A percentile compares a stretch with the other conserved stretches of the same genome.
Evolutionary conservation across 1,140 invertebrate genomes (phyloP).

Genomic region (Hermetia illucens): DNA sequence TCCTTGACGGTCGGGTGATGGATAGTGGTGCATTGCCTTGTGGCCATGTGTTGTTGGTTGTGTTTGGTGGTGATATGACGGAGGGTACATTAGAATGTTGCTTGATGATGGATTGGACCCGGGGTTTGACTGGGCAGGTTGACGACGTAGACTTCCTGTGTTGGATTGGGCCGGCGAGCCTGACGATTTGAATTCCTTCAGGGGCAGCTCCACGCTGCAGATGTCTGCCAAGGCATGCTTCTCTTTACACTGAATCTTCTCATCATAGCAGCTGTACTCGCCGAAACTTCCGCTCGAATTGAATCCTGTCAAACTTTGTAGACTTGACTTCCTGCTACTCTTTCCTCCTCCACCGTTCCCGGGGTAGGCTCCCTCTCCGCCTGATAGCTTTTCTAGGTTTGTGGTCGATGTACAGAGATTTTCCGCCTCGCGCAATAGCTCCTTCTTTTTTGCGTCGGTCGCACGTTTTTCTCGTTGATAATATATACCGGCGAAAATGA

Average conservation of each 20-base stretch:
- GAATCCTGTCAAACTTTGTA: slow-evolving; percentile 3
- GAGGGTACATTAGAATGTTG: slow-evolving; percentile 14
- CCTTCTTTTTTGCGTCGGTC: slow-evolving; percentile 50
- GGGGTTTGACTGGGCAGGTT: too few relatives aligned
- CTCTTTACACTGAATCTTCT: slow-evolving; percentile 34
- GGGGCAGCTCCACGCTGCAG: slow-evolving; percentile 43
- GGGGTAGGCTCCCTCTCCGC: slow-evolving; percentile 3
- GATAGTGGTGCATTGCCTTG: slow-evolving; percentile 2
- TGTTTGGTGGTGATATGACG: slow-evolving; percentile 18
- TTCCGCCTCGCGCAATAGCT: slow-evolving; percentile 51
- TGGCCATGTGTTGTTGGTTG: neutral
- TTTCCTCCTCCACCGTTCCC: slow-evolving; percentile 11
- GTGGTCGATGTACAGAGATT: slow-evolving; percentile 21
- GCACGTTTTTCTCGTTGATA: slow-evolving; percentile 66
- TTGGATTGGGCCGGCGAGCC: slow-evolving; percentile 29
- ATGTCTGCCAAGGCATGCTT: slow-evolving; percentile 43
- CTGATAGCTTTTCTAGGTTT: neutral
- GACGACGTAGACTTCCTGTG: slow-evolving; percentile 32
- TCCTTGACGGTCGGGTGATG: slow-evolving; percentile 4
- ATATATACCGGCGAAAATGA: slow-evolving; percentile 90
- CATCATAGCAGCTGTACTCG: slow-evolving; percentile 47
- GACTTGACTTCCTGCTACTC: slow-evolving; percentile 11
- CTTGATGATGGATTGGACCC: too few relatives aligned
- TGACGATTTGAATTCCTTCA: slow-evolving; percentile 48
- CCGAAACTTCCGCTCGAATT: slow-evolving; percentile 33